Evolutionary conservation across 2,113 vertebrate genomes (phyloP), one percentile per base, ranked within the genome.

Genomic region (Rhipidura dahli): DNA sequence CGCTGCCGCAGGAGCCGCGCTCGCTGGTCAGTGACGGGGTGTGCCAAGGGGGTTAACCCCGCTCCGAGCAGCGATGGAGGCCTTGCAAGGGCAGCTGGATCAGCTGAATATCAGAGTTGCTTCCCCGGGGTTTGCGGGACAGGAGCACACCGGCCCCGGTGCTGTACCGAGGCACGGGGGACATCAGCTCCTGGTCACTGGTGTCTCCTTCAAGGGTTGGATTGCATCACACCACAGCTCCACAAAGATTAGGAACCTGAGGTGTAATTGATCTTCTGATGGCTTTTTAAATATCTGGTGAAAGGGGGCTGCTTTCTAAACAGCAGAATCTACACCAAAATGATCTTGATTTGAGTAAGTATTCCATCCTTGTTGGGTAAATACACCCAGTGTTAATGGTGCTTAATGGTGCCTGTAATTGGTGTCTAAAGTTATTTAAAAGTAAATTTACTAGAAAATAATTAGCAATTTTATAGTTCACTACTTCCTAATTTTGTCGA

Each of bases 401-500:
- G 97, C 96, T 94, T 98, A 98, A 98, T 98, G 98, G 97, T 97
- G 97, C 98, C 96, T 98, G 97, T 98, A 98, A 98, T 98, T 98
- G 98, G 97, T 98, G 97, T 98, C 97, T 97, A 97, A 97, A 98
- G 97, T 98, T 98, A 98, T 98, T 98, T 98, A 98, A 98, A 98
- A 98, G 96, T 97, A 98, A 98, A 98, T 98, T 98, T 98, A 98
- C 97, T 98, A 98, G 98, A 98, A 98, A 98, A 98, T 98, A 98
- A 98, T 98, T 98, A 98, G 96, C 97, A 98, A 98, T 98, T 98
- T 98, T 98, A 98, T 98, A 98, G 98, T 98, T 98, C 98, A 97
- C 97, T 98, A 98, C 98, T 97, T 97, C 95, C 95, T 98, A 96
- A 95, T 98, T 97, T 96, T 96, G 96, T 96, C 96, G 96, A 97